Base-by-base conservation (phyloP, 1,140 invertebrate species). In the Papilio dardanus region DNA sequence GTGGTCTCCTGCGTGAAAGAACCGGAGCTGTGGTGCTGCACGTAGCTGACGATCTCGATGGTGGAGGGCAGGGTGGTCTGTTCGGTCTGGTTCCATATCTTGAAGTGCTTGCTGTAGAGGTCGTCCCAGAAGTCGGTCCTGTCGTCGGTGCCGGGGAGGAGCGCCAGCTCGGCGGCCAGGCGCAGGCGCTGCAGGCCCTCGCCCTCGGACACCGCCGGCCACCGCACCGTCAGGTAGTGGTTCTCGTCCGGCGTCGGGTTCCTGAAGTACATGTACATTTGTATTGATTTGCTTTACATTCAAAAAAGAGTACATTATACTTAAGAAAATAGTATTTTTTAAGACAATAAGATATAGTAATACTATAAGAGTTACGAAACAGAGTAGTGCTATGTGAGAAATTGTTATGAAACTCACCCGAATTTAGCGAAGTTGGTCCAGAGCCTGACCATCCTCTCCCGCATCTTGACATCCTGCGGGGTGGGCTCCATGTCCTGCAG, bases 361-460 rank as follows among this genome's bases (percentile, higher is more conserved):
- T 3, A 33, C 33, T 3, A n/a, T n/a, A n/a, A n/a, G n/a, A 33
- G 7, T 33, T 33, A 33, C 7, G 3, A 33, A 7, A 33, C 33
- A 33, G 33, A 37, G 35, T 37, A 12, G 2, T 12, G 7, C 8
- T 10, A 37, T 10, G 8, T 10, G 4, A 37, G 35, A 10, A n/a
- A n/a, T n/a, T n/a, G n/a, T n/a, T 66, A 5, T 46, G 24, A 37
- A 37, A 85, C 88, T 91, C 82, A 94, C 94, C 94, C 92, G 78
- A 84, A 81, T 84, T 94, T 94, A 71, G 94, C 94, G 74, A 94
- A 94, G 80, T 94, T 94, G 2, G 94, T 94, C 94, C 94, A 94
- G 58, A 95, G 80, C 21, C 88, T 79, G 6, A 94, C 79, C 83
- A 95, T 91, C 69, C 89, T 83, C 74, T 93, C 88, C 66, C 90